Evolutionary conservation across 2,888 invertebrate genomes (phyloP).

Genomic region (Rhopalosiphum nymphaeae): DNA sequence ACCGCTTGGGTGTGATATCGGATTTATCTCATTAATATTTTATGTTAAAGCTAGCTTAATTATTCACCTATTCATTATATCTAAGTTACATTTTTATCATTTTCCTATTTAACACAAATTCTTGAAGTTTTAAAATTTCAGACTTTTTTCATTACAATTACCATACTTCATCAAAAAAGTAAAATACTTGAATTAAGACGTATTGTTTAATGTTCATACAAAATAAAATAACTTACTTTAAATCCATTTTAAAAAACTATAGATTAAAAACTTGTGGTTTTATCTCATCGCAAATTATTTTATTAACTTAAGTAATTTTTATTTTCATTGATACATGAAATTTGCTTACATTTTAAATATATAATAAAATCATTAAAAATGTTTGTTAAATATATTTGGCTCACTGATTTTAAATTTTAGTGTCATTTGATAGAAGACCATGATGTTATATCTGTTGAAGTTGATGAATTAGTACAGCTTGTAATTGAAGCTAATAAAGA

Average conservation of each 20-base stretch:
- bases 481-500: constrained; percentile 68
- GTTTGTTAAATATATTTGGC: not conserved
- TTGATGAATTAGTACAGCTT: constrained; percentile 69
- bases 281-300: not conserved
- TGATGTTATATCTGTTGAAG: constrained; percentile 55
- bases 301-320: too few relatives aligned
- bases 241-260: not conserved
- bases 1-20: too few relatives aligned
- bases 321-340: not conserved
- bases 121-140: too few relatives aligned
- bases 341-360: not conserved
- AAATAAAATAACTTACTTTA: not conserved
- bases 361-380: not conserved
- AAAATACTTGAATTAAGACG: not conserved
- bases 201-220: not conserved
- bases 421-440: constrained; percentile 65
- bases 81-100: too few relatives aligned
- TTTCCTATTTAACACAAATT: too few relatives aligned
- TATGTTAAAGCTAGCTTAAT: too few relatives aligned
- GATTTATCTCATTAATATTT: too few relatives aligned
- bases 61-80: too few relatives aligned
- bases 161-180: too few relatives aligned
- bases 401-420: constrained; percentile 30
- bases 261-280: not conserved
- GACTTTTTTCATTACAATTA: too few relatives aligned